A percentile compares a stretch with the other conserved stretches of the same genome.
Conservation (phyloP, 1,140 invertebrate genomes). For the Megalopta genalis region DNA sequence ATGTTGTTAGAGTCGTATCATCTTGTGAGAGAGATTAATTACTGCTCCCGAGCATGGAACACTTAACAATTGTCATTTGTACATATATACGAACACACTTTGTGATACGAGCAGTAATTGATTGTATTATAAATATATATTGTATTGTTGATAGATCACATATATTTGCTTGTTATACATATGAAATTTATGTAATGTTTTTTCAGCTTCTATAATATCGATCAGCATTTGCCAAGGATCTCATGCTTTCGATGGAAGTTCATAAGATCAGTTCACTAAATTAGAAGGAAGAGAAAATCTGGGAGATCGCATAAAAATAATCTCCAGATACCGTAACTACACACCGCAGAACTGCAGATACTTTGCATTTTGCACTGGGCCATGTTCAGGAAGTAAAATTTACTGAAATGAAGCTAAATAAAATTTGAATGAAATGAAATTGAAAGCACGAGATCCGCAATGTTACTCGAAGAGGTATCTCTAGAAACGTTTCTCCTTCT, state of each 20-base stretch:
- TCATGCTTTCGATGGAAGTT: conserved; percentile 13
- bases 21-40: conserved; percentile 16
- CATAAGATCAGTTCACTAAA: background rate
- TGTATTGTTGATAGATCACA: background rate
- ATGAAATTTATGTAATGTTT: conserved; percentile 28
- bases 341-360: too few species aligned
- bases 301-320: too few species aligned
- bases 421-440: background rate
- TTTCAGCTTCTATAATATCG: conserved; percentile 36
- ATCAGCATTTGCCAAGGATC: background rate
- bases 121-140: conserved; percentile 18
- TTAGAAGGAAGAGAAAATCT: too few species aligned
- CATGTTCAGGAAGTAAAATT: background rate
- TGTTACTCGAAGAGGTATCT: background rate
- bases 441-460: conserved; percentile 4
- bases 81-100: background rate
- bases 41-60: conserved; percentile 28
- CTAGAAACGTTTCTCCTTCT: conserved; percentile 56
- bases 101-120: conserved; percentile 39
- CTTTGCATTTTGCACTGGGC: background rate
- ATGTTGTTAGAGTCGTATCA: background rate
- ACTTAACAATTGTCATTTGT: conserved; percentile 19
- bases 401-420: too few species aligned
- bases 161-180: conserved; percentile 14
- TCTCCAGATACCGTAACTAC: too few species aligned